Conservation (phyloP, 2,797 vertebrate genomes). For the Acanthopagrus latus region DNA sequence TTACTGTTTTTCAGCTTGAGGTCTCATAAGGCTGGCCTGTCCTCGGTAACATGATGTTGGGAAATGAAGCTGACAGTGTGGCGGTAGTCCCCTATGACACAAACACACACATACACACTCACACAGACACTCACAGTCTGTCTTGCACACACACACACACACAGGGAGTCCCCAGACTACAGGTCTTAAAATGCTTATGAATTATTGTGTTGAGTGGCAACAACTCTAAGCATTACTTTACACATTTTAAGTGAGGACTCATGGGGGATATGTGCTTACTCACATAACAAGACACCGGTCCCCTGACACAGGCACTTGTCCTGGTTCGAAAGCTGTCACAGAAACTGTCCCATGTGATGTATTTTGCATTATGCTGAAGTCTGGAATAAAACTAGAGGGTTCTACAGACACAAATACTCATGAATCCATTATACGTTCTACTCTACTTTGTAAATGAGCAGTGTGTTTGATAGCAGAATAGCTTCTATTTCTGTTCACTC, state of each 20-base stretch:
- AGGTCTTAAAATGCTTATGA: constrained; percentile 70
- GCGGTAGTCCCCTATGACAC: constrained; percentile 58
- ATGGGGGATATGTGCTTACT: constrained; percentile 63
- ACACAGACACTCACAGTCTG: constrained; percentile 18
- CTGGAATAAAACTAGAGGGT: constrained; percentile 40
- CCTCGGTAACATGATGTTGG: constrained; percentile 71
- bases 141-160: constrained; percentile 24
- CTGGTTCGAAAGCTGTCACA: constrained; percentile 66
- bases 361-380: constrained; percentile 43
- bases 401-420: constrained; percentile 41
- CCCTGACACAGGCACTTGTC: constrained; percentile 62
- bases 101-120: constrained; percentile 27
- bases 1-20: constrained; percentile 58
- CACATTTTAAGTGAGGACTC: constrained; percentile 70
- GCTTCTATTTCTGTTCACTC: constrained; percentile 3
- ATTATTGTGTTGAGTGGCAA: constrained; percentile 67
- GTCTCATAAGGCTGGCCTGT: constrained; percentile 70
- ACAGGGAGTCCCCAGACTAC: constrained; percentile 45
- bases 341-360: constrained; percentile 61
- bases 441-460: constrained; percentile 24
- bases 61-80: constrained; percentile 71
- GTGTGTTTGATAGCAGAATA: constrained; percentile 9
- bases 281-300: constrained; percentile 64
- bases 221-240: constrained; percentile 69
- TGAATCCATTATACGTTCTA: constrained; percentile 40